Percentiles rank a stretch among this genome's conserved stretches.
phyloP scores from a whole-genome alignment of 2,888 invertebrate genomes.

The Cotesia congregata region DNA sequence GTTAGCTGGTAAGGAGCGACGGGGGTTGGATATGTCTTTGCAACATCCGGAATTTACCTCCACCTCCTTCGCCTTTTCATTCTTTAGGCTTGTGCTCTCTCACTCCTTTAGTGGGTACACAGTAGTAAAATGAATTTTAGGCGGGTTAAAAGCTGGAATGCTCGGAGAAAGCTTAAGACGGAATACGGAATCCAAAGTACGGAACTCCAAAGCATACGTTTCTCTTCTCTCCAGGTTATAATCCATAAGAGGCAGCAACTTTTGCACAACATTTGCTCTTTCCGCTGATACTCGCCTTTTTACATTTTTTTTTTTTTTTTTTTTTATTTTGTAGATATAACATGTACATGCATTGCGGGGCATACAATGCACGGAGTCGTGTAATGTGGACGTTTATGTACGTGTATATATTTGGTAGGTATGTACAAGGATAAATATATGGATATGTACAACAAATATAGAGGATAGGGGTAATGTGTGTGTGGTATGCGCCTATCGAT shows the following conservation, averaged over 20 bases:
- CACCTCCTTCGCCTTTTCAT: background rate
- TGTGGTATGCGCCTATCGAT: constrained; percentile 67
- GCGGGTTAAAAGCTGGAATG: constrained; percentile 33
- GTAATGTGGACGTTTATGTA: constrained; percentile 25
- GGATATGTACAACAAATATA: constrained; percentile 38
- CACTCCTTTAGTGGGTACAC: constrained; percentile 29
- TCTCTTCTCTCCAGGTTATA: constrained; percentile 49
- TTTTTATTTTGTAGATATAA: constrained; percentile 45
- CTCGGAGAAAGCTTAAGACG: constrained; percentile 26
- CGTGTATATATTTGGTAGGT: constrained; percentile 38
- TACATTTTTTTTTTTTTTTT: background rate
- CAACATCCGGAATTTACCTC: constrained; percentile 53
- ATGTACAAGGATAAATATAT: constrained; percentile 41
- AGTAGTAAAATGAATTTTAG: constrained; percentile 35
- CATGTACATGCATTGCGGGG: constrained; percentile 38
- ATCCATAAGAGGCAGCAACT: constrained; percentile 53
- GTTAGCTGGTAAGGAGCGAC: constrained; percentile 44
- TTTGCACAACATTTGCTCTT: constrained; percentile 35
- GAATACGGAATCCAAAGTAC: constrained; percentile 11
- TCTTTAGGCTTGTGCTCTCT: constrained; percentile 8
- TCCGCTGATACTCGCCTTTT: constrained; percentile 33
- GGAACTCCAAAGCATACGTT: constrained; percentile 50
- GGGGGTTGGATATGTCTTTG: constrained; percentile 59
- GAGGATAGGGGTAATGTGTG: constrained; percentile 42
- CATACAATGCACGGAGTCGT: constrained; percentile 23